Percentiles rank a stretch among this genome's conserved stretches.
Evolutionary conservation across 2,113 vertebrate genomes (phyloP).

Genomic region (Tupaia chinensis): DNA sequence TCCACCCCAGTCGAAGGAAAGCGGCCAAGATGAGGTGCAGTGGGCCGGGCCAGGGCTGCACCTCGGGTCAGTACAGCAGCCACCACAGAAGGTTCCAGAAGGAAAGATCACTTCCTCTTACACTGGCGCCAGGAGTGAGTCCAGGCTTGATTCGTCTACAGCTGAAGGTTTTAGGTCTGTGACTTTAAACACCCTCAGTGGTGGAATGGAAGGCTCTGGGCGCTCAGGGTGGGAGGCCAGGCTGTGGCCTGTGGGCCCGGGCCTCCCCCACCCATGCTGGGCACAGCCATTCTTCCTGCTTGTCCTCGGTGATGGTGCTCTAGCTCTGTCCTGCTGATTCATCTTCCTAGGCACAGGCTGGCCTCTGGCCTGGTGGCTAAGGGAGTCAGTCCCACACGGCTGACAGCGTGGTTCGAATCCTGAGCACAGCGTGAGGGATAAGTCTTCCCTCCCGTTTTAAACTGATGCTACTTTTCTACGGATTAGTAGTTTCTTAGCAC

Average conservation of each 20-base stretch:
- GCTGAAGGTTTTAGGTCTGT: neutral
- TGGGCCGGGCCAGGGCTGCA: neutral
- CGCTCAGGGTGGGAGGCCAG: neutral
- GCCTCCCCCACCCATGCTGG: neutral
- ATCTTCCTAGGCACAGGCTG: neutral
- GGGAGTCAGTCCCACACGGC: too few species aligned
- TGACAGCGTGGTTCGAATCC: too few species aligned
- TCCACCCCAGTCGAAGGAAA: neutral
- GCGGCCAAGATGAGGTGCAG: neutral
- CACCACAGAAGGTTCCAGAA: neutral
- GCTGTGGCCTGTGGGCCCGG: neutral
- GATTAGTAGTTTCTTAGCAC: neutral
- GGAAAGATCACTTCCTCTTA: neutral
- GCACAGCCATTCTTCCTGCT: neutral
- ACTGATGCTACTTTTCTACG: neutral
- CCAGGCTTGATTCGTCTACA: neutral
- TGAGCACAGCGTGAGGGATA: fast-evolving
- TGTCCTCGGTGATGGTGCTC: neutral
- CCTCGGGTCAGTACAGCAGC: neutral
- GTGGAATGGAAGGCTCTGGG: neutral
- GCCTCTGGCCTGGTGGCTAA: too few species aligned
- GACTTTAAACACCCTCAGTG: neutral
- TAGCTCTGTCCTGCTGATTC: fast-evolving
- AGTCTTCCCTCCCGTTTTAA: neutral
- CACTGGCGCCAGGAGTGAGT: neutral